Base-by-base conservation (phyloP, 1,140 invertebrate species). In the Heliothis virescens region DNA sequence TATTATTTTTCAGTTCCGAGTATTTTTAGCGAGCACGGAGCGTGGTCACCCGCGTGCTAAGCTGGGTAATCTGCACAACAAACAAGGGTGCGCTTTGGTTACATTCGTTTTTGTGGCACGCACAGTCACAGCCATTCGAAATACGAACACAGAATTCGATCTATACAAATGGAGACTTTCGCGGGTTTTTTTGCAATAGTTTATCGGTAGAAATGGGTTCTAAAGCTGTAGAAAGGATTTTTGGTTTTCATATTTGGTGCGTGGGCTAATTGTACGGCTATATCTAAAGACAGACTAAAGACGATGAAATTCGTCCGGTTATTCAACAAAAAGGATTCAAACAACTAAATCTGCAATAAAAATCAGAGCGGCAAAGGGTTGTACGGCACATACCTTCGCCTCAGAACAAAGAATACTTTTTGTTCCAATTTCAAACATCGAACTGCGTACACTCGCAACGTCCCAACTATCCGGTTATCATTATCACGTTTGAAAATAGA, bases 401-500 rank as follows among this genome's bases (percentile, higher is more conserved):
- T 59, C 53, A 18, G 18, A 79, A 79, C 62, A 73, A 79, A 80
- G 71, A 80, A 67, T 65, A 80, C 62, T 62, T 60, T 67, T 80
- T 63, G 47, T 69, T 75, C 60, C 26, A 60, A 15, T 34, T 80
- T 76, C 79, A 80, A 71, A 81, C 63, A 67, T 41, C 53, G 63
- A 80, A 75, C 67, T 59, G 71, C 79, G 78, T 79, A 53, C 52
- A 78, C 73, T 78, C 48, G 67, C 69, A 69, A 60, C 80, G 69
- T 79, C 69, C 75, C 75, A 78, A 78, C 75, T 79, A 79, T 82
- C 75, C 76, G 87, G 87, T 92, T 92, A 92, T 93, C 89, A 92
- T 92, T 92, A 92, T 91, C 91, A 91, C 91, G 86, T 91, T 91
- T 89, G 88, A 90, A 90, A 91, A 91, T 92, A 92, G 91, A 91